Conservation (phyloP, 2,888 invertebrate species). For the Eumacrocentrus americanus region DNA sequence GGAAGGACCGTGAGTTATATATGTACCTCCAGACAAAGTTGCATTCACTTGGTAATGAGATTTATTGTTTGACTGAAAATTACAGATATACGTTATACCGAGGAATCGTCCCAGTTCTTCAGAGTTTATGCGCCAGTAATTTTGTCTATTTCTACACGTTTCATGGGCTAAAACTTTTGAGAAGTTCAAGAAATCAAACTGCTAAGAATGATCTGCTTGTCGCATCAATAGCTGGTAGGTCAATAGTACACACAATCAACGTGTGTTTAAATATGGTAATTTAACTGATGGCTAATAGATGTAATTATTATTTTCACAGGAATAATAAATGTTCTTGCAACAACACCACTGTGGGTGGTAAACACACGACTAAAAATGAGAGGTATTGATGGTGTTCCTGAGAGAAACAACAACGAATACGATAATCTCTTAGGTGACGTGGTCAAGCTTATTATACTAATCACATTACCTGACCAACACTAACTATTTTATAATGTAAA, state of each 20-base stretch:
- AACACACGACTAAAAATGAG: conserved; percentile 87
- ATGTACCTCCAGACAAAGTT: no score
- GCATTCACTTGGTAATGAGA: conserved; percentile 24
- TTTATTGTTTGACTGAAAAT: no score
- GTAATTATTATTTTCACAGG: conserved; percentile 61
- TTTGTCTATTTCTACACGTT: conserved; percentile 96
- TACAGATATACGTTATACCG: conserved; percentile 72
- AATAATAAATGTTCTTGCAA: conserved; percentile 80
- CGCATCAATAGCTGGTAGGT: conserved; percentile 76
- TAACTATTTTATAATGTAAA: not conserved
- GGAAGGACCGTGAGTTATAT: conserved; percentile 68
- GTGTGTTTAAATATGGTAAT: not conserved
- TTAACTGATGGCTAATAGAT: not conserved
- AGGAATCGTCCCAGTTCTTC: conserved; percentile 82
- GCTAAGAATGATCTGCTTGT: conserved; percentile 77
- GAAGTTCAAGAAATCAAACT: conserved; percentile 62
- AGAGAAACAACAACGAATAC: conserved; percentile 48
- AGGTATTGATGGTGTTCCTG: conserved; percentile 61
- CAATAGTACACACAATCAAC: conserved; percentile 2
- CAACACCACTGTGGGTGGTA: conserved; percentile 92
- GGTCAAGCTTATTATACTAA: not conserved
- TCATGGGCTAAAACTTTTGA: conserved; percentile 74
- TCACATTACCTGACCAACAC: not conserved
- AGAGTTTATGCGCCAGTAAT: conserved; percentile 85
- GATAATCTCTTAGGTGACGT: conserved; percentile 52